phyloP scores from a whole-genome alignment of 2,888 invertebrate genomes.

The Eumacrocentrus americanus region DNA sequence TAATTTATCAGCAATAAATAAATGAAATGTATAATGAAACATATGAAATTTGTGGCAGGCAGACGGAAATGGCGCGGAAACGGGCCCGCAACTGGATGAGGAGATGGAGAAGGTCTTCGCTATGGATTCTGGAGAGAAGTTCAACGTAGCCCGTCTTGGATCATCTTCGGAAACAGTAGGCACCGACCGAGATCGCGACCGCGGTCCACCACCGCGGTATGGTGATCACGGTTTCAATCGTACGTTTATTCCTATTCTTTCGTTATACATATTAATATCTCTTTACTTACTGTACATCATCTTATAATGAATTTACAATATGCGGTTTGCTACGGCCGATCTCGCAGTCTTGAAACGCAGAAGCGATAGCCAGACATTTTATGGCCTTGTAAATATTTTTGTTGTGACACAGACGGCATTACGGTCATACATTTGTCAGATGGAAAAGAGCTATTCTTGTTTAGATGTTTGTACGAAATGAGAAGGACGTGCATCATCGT shows the following conservation, averaged over 20 bases:
- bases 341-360: background rate
- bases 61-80: conserved; percentile 68
- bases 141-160: conserved; percentile 67
- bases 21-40: no score
- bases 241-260: conserved; percentile 39
- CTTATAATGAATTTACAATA: background rate
- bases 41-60: no score
- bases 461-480: conserved; percentile 6
- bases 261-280: no score
- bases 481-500: no score
- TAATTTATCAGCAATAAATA: no score
- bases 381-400: conserved; percentile 15
- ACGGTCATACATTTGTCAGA: background rate
- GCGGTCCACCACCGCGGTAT: conserved; percentile 57
- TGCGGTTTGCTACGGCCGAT: background rate
- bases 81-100: conserved; percentile 79
- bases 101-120: conserved; percentile 90
- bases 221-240: conserved; percentile 58
- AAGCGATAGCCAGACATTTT: conserved; percentile 20
- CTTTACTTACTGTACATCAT: background rate
- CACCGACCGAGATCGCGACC: conserved; percentile 57
- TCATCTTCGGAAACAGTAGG: conserved; percentile 56
- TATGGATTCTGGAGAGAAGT: conserved; percentile 67
- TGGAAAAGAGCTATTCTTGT: background rate
- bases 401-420: background rate